Evolutionary conservation across 2,113 vertebrate genomes (phyloP).

Genomic region (Tapirus terrestris): DNA sequence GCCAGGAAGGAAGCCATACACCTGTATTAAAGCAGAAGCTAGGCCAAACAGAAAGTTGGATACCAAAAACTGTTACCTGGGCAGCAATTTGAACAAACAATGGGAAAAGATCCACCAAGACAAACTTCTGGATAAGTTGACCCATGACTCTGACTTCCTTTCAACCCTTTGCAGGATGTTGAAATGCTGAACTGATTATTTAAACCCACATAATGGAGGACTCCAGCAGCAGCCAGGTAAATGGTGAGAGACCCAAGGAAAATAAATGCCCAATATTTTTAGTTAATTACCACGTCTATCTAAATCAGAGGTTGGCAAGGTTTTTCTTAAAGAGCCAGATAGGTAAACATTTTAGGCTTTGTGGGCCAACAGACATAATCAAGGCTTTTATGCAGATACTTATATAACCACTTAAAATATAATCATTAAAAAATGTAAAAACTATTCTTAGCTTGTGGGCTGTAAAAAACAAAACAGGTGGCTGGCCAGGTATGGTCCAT

Average conservation of each 20-base stretch:
- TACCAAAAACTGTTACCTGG: not conserved
- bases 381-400: not conserved
- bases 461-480: not conserved
- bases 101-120: not conserved
- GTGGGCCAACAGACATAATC: not conserved
- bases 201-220: slow-evolving; percentile 26
- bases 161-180: not conserved
- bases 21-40: not conserved
- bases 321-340: slow-evolving; percentile 3
- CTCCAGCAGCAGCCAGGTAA: not conserved
- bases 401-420: not conserved
- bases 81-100: not conserved
- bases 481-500: not conserved
- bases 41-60: not conserved
- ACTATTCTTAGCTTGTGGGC: not conserved
- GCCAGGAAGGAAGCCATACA: not conserved
- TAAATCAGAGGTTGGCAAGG: not conserved
- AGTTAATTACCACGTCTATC: not conserved
- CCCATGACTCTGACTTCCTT: not conserved
- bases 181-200: not conserved
- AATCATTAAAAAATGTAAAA: slow-evolving; percentile 46
- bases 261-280: slow-evolving; percentile 33
- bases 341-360: slow-evolving; percentile 1
- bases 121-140: not conserved
- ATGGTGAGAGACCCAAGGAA: not conserved